Evolutionary conservation across 2,113 vertebrate species (phyloP).

Genomic region (Planiliza haematocheilus): DNA sequence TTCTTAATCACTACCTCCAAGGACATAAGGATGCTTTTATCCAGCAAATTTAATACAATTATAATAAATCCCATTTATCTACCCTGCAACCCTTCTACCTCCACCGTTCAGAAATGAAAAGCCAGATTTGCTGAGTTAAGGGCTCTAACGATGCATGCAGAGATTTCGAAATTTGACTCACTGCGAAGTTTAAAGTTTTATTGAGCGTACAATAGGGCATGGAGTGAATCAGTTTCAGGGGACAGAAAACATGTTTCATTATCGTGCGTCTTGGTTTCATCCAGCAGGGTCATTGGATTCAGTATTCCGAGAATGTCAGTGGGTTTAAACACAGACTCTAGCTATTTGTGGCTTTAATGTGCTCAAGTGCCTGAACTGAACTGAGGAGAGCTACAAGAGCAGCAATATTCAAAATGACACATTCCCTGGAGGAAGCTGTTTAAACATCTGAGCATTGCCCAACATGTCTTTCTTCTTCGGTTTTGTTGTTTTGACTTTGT

Average conservation of each 20-base stretch:
- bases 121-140: slow-evolving; percentile 20
- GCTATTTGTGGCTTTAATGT: slow-evolving; percentile 60
- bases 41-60: slow-evolving; percentile 27
- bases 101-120: background rate
- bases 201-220: slow-evolving; percentile 43
- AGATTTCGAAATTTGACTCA: slow-evolving; percentile 30
- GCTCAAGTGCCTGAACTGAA: slow-evolving; percentile 55
- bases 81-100: background rate
- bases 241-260: slow-evolving; percentile 42
- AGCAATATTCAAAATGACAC: slow-evolving; percentile 65
- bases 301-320: slow-evolving; percentile 54
- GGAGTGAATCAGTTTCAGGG: slow-evolving; percentile 24
- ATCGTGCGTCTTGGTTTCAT: slow-evolving; percentile 40
- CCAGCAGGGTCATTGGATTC: slow-evolving; percentile 50
- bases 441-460: slow-evolving; percentile 70
- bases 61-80: slow-evolving; percentile 41
- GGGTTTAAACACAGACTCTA: slow-evolving; percentile 59
- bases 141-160: slow-evolving; percentile 4
- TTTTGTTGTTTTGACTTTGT: slow-evolving; percentile 78
- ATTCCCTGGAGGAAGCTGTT: slow-evolving; percentile 58
- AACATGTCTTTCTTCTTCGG: slow-evolving; percentile 66
- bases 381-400: slow-evolving; percentile 34
- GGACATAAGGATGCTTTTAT: slow-evolving; percentile 35
- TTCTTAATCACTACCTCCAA: slow-evolving; percentile 35
- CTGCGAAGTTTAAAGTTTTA: slow-evolving; percentile 49